phyloP scores from a whole-genome alignment of 30 jellyfish, hydroid and myxozoan genomes.

The Cassiopea xamachana region DNA sequence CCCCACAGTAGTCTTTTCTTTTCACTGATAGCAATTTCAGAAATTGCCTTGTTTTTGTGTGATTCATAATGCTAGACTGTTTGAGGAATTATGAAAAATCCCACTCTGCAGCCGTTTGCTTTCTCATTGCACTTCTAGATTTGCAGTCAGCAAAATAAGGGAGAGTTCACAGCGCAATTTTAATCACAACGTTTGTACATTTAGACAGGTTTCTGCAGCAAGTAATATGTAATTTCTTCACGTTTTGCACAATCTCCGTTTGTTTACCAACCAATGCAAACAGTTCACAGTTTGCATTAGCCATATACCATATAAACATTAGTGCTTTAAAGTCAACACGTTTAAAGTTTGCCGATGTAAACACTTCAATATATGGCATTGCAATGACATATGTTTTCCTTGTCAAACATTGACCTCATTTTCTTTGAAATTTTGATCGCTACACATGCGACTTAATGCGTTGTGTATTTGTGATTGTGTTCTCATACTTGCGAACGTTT shows the following conservation, averaged over 20 bases:
- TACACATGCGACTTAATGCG: neutral
- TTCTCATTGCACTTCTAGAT: neutral
- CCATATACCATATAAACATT: constrained; percentile 9
- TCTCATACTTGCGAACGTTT: neutral
- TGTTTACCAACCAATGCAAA: constrained; percentile 4
- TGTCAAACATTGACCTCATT: constrained; percentile 4
- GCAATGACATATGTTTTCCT: neutral
- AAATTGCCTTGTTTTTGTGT: too few relatives aligned
- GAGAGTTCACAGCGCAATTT: neutral
- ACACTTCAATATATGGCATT: neutral
- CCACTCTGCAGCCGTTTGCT: neutral
- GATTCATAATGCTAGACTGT: neutral
- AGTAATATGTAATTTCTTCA: constrained; percentile 8
- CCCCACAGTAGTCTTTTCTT: too few relatives aligned
- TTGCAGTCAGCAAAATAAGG: neutral
- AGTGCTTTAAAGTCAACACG: constrained; percentile 17
- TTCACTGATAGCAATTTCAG: too few relatives aligned
- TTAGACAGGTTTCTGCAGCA: neutral
- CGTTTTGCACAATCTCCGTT: constrained; percentile 19
- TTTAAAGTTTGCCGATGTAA: constrained; percentile 37
- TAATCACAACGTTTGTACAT: neutral
- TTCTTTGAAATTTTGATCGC: neutral
- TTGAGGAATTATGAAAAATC: neutral
- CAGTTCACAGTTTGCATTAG: constrained; percentile 9
- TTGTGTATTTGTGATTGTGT: neutral